Evolutionary conservation across 2,113 vertebrate species (phyloP).

Genomic region (Apodemus speciosus): DNA sequence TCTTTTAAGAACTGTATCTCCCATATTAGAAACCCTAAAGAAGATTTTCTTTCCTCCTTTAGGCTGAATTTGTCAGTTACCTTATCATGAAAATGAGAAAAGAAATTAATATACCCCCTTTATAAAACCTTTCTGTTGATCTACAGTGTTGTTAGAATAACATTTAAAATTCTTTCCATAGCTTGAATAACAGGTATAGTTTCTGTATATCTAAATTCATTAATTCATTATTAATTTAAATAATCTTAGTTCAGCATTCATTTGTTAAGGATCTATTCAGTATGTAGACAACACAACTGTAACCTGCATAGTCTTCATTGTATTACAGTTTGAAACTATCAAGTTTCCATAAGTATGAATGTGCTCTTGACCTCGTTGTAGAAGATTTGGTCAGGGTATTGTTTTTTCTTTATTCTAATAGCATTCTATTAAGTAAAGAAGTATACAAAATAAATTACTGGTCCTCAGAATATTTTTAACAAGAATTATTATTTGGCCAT

Average conservation of each 20-base stretch:
- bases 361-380: neutral
- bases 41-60: neutral
- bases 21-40: neutral
- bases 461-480: neutral
- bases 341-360: neutral
- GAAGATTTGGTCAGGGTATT: neutral
- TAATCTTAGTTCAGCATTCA: neutral
- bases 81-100: neutral
- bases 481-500: neutral
- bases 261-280: neutral
- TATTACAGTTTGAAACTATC: neutral
- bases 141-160: neutral
- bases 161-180: neutral
- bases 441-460: neutral
- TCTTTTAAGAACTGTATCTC: neutral
- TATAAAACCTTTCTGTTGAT: neutral
- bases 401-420: neutral
- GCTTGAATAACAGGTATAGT: neutral
- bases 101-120: neutral
- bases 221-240: slow-evolving; percentile 26
- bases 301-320: neutral
- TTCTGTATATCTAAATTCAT: neutral
- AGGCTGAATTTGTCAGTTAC: neutral
- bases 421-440: neutral
- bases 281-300: neutral